A percentile compares a stretch with the other conserved stretches of the same genome.
Evolutionary conservation across 2,888 invertebrate species (phyloP).

Genomic region (Caenorhabditis doughertyi): DNA sequence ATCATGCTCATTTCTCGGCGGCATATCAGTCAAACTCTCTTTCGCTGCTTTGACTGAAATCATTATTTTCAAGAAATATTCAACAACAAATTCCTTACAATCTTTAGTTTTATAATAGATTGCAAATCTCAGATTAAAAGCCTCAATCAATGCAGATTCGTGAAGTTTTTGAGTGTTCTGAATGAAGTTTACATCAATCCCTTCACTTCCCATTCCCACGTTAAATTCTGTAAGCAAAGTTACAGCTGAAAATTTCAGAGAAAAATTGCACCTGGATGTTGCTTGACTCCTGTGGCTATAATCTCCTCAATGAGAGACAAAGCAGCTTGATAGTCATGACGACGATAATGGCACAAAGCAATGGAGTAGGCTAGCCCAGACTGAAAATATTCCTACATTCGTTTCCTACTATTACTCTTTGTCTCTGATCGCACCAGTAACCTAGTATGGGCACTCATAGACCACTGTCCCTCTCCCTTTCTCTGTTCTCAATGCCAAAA

Average conservation of each 20-base stretch:
- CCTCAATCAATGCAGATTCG: constrained; percentile 96
- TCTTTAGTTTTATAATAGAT: constrained; percentile 96
- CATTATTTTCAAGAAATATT: neutral
- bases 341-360: constrained; percentile 93
- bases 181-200: constrained; percentile 90
- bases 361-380: constrained; percentile 94
- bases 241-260: too few species aligned
- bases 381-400: constrained; percentile 80
- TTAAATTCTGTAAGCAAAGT: constrained; percentile 64
- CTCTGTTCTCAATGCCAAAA: neutral
- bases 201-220: constrained; percentile 85
- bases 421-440: too few species aligned
- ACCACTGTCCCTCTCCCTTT: too few species aligned
- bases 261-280: constrained; percentile 88
- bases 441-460: too few species aligned
- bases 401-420: too few species aligned
- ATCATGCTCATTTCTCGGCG: constrained; percentile 92
- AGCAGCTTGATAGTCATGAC: constrained; percentile 94
- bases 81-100: constrained; percentile 85
- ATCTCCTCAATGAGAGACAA: constrained; percentile 95
- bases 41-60: constrained; percentile 75
- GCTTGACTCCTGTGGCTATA: constrained; percentile 95
- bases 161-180: constrained; percentile 95
- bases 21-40: constrained; percentile 86
- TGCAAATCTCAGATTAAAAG: constrained; percentile 97